A percentile compares a stretch with the other conserved stretches of the same genome.
These are phyloP conservation scores for Microplitis deprimator DNA, from an alignment of 2,888 invertebrate genomes.

Conservation along the genomic window DNA sequence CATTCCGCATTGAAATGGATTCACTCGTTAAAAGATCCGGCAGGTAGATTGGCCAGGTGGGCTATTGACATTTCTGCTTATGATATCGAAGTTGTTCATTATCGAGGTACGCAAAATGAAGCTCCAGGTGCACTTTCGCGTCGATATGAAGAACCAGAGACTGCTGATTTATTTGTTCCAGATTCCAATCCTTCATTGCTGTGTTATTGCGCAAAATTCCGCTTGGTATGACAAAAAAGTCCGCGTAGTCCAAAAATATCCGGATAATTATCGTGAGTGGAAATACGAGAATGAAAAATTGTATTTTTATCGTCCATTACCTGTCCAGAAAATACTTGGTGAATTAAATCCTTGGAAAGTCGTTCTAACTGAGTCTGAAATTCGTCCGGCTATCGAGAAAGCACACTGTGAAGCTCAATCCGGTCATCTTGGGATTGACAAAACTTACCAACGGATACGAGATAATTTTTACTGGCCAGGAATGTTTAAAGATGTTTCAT, in stretches of 20 bases:
- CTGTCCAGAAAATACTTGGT: neutral
- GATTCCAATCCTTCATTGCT: too few species aligned
- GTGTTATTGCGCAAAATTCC: neutral
- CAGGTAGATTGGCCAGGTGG: conserved; percentile 7
- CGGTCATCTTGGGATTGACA: conserved; percentile 20
- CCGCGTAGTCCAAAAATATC: conserved; percentile 15
- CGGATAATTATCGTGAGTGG: conserved; percentile 7
- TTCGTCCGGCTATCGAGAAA: neutral
- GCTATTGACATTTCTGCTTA: conserved; percentile 9
- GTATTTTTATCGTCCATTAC: neutral
- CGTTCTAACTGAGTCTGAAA: neutral
- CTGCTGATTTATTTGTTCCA: neutral
- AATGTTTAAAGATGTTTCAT: conserved; percentile 31
- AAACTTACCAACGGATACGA: conserved; percentile 31
- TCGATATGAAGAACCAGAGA: neutral
- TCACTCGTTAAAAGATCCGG: conserved; percentile 32
- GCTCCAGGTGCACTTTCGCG: conserved; percentile 15
- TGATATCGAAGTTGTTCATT: neutral
- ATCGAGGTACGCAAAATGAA: neutral
- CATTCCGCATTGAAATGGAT: conserved; percentile 44
- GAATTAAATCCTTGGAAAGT: conserved; percentile 11
- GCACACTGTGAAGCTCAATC: neutral
- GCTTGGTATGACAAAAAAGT: conserved; percentile 39
- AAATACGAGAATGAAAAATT: conserved; percentile 24
- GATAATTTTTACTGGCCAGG: conserved; percentile 40